These are phyloP conservation scores for Corella eumyota DNA, from an alignment of 23 tunicate species.

Conservation along the genomic window DNA sequence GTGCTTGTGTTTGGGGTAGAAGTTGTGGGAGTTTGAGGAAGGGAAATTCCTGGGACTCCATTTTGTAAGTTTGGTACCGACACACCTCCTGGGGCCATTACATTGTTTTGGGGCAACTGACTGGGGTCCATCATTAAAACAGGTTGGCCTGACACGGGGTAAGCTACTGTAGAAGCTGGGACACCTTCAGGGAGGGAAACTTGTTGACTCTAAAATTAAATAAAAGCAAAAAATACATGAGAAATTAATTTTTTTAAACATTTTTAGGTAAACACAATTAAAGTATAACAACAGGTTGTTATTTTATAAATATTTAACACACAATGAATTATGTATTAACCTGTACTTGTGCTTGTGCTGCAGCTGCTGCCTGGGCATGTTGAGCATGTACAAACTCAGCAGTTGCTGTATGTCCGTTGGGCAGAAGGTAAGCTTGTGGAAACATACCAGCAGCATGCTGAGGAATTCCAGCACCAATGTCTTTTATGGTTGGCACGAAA, in stretches of 20 bases:
- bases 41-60: no score
- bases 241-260: no score
- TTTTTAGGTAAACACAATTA: slow-evolving; percentile 9
- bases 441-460: slow-evolving; percentile 83
- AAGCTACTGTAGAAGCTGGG: slow-evolving; percentile 40
- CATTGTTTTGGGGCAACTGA: slow-evolving; percentile 32
- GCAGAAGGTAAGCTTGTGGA: slow-evolving; percentile 75
- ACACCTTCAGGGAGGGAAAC: slow-evolving; percentile 19
- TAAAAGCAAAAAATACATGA: no score
- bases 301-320: no score
- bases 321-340: no score
- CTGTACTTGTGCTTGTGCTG: slow-evolving; percentile 22
- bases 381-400: slow-evolving; percentile 65
- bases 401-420: slow-evolving; percentile 59
- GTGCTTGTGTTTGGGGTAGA: no score
- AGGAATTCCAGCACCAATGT: slow-evolving; percentile 13
- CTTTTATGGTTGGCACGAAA: slow-evolving; percentile 28
- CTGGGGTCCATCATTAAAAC: slow-evolving; percentile 78
- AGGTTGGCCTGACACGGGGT: slow-evolving; percentile 47
- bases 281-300: no score
- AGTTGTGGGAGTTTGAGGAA: no score
- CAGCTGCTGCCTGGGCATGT: slow-evolving; percentile 6
- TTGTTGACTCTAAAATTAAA: slow-evolving; percentile 17
- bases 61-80: slow-evolving; percentile 20
- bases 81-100: slow-evolving; percentile 39